Conservation (phyloP, 1,140 invertebrate genomes). For the Megathymus violae region DNA sequence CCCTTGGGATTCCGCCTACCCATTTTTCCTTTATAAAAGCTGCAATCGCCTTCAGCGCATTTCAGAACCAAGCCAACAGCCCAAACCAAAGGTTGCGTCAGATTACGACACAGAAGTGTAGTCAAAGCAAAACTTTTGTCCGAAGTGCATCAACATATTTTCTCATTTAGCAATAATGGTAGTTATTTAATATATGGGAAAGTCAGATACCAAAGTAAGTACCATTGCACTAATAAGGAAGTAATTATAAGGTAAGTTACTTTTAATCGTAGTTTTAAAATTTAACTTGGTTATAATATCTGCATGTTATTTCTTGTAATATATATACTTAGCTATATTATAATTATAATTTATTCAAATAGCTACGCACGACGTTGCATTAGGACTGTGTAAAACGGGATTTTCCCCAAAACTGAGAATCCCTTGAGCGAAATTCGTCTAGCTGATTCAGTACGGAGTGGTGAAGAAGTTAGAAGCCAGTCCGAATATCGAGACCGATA, state of each 20-base stretch:
- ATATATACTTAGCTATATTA: too few relatives aligned
- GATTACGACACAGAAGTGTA: not conserved
- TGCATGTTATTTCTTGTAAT: too few relatives aligned
- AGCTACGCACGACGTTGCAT: too few relatives aligned
- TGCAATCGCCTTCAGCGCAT: constrained; percentile 30
- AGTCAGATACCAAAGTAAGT: constrained; percentile 27
- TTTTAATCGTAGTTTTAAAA: constrained; percentile 2
- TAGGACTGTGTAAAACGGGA: too few relatives aligned
- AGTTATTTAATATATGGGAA: constrained; percentile 20
- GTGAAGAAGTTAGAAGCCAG: too few relatives aligned
- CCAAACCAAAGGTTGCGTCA: not conserved
- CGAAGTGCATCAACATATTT: not conserved
- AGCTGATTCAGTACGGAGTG: too few relatives aligned
- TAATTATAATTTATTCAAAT: too few relatives aligned
- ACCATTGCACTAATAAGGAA: too few relatives aligned
- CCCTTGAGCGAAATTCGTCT: too few relatives aligned
- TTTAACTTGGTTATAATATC: not conserved
- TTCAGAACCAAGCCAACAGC: constrained; percentile 32
- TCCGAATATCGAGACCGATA: too few relatives aligned
- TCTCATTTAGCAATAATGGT: constrained; percentile 6
- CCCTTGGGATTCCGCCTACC: constrained; percentile 58
- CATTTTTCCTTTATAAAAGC: constrained; percentile 49
- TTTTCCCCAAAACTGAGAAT: too few relatives aligned
- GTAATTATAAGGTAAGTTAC: too few relatives aligned
- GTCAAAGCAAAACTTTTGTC: not conserved